Evolutionary conservation across 2,113 vertebrate species (phyloP).

Genomic region (Calcarius ornatus): DNA sequence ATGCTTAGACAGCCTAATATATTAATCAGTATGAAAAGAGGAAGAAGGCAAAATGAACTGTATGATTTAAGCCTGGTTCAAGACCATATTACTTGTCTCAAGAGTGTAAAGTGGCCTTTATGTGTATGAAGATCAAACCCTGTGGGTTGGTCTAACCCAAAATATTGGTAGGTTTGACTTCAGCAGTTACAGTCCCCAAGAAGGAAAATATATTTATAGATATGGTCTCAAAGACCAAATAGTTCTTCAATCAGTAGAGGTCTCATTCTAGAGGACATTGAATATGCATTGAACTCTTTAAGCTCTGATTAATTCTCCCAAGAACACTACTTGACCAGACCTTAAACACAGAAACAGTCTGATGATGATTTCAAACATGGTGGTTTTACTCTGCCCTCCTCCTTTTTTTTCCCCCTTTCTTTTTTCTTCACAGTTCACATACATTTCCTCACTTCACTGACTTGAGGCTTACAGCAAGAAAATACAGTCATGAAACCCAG

Average conservation of each 20-base stretch:
- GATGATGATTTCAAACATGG: neutral
- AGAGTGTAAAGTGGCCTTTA: neutral
- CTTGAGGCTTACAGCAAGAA: neutral
- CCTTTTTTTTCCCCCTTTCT: rapidly evolving
- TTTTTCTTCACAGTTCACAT: neutral
- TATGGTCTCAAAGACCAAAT: neutral
- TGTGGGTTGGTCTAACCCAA: neutral
- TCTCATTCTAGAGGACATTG: neutral
- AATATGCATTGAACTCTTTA: neutral
- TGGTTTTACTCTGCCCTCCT: neutral
- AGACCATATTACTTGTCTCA: neutral
- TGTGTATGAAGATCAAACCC: neutral
- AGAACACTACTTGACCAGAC: neutral
- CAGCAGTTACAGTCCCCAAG: neutral
- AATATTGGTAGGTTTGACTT: neutral
- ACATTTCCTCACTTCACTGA: constrained; percentile 10
- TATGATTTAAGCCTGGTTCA: neutral
- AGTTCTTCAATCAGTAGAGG: neutral
- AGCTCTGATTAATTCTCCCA: neutral
- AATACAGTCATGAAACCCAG: neutral
- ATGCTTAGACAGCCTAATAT: neutral
- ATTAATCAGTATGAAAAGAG: neutral
- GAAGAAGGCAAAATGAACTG: neutral
- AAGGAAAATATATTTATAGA: neutral
- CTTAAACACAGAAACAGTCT: neutral